Evolutionary conservation across 2,113 vertebrate genomes (phyloP).

Genomic region (Alosa alosa): DNA sequence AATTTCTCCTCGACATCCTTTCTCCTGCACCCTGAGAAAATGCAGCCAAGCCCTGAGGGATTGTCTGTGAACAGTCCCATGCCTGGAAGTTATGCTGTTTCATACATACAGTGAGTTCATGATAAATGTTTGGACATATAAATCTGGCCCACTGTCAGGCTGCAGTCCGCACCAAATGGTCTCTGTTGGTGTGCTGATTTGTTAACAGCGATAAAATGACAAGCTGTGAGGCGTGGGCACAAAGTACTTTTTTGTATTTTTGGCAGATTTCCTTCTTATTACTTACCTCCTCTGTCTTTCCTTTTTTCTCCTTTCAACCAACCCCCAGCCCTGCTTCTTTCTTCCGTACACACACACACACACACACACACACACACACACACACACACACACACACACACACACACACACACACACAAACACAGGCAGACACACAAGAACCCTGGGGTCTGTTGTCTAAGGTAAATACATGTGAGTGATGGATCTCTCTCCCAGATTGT

Average conservation of each 20-base stretch:
- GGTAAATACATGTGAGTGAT: constrained; percentile 75
- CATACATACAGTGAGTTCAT: background rate
- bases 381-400: constrained; percentile 32
- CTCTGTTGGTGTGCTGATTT: constrained; percentile 15
- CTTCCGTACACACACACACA: background rate
- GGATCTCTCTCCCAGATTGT: constrained; percentile 68
- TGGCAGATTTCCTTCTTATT: constrained; percentile 9
- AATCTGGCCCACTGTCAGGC: background rate
- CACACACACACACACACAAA: background rate
- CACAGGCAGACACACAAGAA: background rate
- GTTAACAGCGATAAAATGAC: background rate
- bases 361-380: constrained; percentile 21
- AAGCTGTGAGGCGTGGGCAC: background rate
- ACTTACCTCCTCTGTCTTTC: background rate
- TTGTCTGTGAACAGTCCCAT: background rate
- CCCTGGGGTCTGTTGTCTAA: constrained; percentile 60
- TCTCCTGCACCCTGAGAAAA: background rate
- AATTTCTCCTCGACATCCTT: background rate
- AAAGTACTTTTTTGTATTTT: constrained; percentile 14
- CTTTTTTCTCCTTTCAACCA: constrained; percentile 7
- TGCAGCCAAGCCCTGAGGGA: background rate
- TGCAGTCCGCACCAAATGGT: constrained; percentile 5
- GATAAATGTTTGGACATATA: constrained; percentile 2
- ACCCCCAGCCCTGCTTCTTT: background rate
- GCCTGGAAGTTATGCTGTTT: background rate